Percentiles rank a stretch among this genome's conserved stretches.
Evolutionary conservation across 2,797 vertebrate genomes (phyloP).

Genomic region (Sternotherus odoratus): DNA sequence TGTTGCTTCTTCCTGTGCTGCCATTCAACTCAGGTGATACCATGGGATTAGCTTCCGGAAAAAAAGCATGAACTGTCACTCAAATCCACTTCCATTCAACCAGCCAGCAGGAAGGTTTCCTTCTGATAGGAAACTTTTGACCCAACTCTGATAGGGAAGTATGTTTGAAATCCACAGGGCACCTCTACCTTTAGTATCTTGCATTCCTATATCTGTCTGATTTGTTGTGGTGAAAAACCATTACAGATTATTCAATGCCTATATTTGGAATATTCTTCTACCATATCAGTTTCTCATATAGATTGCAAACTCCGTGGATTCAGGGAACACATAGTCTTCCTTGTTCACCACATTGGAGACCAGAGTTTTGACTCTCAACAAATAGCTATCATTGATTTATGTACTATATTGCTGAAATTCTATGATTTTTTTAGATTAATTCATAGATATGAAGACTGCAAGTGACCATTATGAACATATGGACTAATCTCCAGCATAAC

Average conservation of each 20-base stretch:
- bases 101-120: background rate
- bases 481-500: rapidly evolving
- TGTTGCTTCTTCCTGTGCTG: background rate
- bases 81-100: background rate
- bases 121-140: background rate
- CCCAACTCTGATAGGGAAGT: background rate
- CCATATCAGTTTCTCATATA: background rate
- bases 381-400: background rate
- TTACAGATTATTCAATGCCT: slow-evolving; percentile 21
- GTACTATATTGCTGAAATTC: background rate
- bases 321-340: background rate
- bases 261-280: slow-evolving; percentile 34
- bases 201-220: slow-evolving; percentile 25
- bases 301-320: background rate
- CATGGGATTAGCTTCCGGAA: background rate
- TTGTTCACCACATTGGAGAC: background rate
- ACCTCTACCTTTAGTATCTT: background rate
- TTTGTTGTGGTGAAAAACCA: slow-evolving; percentile 1
- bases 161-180: slow-evolving; percentile 3
- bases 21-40: background rate
- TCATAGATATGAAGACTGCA: background rate
- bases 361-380: background rate
- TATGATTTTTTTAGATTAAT: background rate
- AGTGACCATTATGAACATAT: background rate
- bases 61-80: background rate